Conservation (phyloP, 1,140 invertebrate genomes). For the Saccostrea glomerata region DNA sequence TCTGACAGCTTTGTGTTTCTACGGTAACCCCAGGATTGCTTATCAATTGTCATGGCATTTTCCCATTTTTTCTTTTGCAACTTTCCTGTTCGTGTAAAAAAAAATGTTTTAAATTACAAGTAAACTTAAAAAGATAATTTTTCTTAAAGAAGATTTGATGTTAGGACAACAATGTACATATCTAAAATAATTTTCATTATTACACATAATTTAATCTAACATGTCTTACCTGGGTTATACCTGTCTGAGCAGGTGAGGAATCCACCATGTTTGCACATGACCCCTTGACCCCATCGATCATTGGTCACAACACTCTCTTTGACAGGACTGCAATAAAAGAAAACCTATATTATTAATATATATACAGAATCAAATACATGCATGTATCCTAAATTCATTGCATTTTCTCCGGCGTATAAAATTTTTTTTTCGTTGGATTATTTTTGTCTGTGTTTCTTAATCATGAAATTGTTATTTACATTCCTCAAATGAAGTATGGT, state of each 20-base stretch:
- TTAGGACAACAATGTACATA: too few species aligned
- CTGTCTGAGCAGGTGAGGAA: slow-evolving; percentile 89
- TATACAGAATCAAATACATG: too few species aligned
- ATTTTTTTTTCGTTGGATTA: too few species aligned
- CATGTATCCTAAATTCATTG: too few species aligned
- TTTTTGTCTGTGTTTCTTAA: too few species aligned
- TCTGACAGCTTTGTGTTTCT: slow-evolving; percentile 86
- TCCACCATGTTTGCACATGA: slow-evolving; percentile 92
- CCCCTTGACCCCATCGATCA: slow-evolving; percentile 90
- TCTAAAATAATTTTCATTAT: too few species aligned
- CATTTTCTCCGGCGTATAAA: too few species aligned
- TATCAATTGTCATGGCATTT: slow-evolving; percentile 91
- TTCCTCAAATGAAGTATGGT: too few species aligned
- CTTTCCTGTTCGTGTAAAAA: slow-evolving; percentile 61
- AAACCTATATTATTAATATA: too few species aligned
- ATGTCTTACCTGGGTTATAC: slow-evolving; percentile 86
- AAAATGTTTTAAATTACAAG: not conserved
- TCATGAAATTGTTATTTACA: too few species aligned
- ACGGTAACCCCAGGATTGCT: slow-evolving; percentile 85
- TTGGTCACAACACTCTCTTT: slow-evolving; percentile 93
- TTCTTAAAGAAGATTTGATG: too few species aligned
- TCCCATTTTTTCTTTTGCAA: slow-evolving; percentile 79
- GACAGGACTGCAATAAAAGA: slow-evolving; percentile 84
- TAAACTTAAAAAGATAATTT: not conserved
- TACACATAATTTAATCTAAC: not conserved